These are phyloP conservation scores for Leucophenga varia DNA, from an alignment of 1,140 invertebrate genomes.

Conservation along the genomic window DNA sequence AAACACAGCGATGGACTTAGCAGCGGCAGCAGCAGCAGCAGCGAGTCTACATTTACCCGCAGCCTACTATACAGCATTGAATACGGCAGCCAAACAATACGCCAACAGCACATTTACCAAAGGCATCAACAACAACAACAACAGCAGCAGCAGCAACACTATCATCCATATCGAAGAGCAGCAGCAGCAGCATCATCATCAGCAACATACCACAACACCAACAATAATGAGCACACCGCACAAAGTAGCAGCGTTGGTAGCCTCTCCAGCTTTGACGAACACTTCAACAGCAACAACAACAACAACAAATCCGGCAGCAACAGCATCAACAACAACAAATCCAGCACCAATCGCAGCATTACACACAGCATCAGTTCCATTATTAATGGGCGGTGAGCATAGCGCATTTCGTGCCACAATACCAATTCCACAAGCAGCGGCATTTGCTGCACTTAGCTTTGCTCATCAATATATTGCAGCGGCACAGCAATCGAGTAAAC, in stretches of 20 bases:
- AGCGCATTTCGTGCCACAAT: conserved; percentile 74
- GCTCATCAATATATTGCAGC: conserved; percentile 57
- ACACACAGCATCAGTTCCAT: conserved; percentile 58
- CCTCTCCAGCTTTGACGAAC: too few relatives aligned
- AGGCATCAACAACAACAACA: conserved; percentile 12
- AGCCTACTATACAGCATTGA: neutral
- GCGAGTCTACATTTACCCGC: conserved; percentile 2
- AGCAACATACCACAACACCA: too few relatives aligned
- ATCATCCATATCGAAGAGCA: conserved; percentile 8
- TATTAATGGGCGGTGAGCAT: conserved; percentile 81
- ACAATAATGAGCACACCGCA: too few relatives aligned
- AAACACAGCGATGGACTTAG: neutral
- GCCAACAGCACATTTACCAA: conserved; percentile 1
- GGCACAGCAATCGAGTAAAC: conserved; percentile 4
- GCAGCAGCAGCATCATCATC: conserved; percentile 8
- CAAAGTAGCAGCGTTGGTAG: too few relatives aligned
- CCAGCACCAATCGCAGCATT: conserved; percentile 47
- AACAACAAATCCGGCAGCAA: conserved; percentile 12
- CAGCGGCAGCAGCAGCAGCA: conserved; percentile 1
- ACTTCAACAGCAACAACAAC: conserved; percentile 17
- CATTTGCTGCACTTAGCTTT: conserved; percentile 54
- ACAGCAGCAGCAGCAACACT: conserved; percentile 12
- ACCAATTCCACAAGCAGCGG: conserved; percentile 56
- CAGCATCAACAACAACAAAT: conserved; percentile 22
- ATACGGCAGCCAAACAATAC: conserved; percentile 1